Evolutionary conservation across 2,797 vertebrate species (phyloP).

Genomic region (Urosaurus nigricauda): DNA sequence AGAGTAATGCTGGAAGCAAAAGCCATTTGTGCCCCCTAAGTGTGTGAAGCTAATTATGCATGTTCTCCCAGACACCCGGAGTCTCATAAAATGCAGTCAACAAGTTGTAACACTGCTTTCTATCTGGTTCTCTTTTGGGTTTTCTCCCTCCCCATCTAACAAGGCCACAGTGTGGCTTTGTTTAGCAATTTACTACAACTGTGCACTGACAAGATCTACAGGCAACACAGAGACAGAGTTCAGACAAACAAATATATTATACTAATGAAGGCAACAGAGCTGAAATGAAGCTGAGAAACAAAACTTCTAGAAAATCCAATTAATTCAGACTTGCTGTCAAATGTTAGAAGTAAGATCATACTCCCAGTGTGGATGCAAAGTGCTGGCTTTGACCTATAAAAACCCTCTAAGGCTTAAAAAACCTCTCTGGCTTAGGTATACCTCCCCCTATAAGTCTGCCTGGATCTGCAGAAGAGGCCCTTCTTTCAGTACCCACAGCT

Average conservation of each 20-base stretch:
- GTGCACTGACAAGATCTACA: not conserved
- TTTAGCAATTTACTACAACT: constrained; percentile 5
- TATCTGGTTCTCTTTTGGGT: not conserved
- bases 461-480: no score
- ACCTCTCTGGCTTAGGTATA: no score
- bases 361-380: not conserved
- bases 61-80: constrained; percentile 5
- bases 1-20: constrained; percentile 6
- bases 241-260: not conserved
- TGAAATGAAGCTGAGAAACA: not conserved
- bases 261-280: not conserved
- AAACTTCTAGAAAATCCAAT: not conserved
- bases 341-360: not conserved
- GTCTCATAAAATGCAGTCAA: constrained; percentile 13
- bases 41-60: constrained; percentile 34
- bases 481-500: no score
- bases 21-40: not conserved
- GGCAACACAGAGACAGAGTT: not conserved
- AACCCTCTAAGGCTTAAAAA: no score
- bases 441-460: no score
- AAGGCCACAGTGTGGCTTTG: not conserved
- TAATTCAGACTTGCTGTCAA: constrained; percentile 17
- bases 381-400: no score
- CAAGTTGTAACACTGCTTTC: constrained; percentile 7
- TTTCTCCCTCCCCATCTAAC: not conserved